These are phyloP conservation scores for Centrocercus urophasianus DNA, from an alignment of 2,113 vertebrate genomes.

Conservation along the genomic window DNA sequence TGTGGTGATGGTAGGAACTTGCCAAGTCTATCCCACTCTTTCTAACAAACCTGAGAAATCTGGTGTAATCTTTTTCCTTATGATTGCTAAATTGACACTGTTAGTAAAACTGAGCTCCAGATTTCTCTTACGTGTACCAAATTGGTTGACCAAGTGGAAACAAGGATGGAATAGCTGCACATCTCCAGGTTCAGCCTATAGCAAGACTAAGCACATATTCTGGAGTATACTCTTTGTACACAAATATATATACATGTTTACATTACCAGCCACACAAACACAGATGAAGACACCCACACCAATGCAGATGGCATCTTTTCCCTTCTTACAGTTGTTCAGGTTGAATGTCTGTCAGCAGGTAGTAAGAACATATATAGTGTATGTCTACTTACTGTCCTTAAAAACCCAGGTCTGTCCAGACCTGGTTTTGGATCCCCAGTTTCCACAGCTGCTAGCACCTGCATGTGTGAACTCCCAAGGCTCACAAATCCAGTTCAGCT, in stretches of 20 bases:
- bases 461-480: not conserved
- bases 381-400: not conserved
- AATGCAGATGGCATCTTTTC: not conserved
- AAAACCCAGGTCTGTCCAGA: not conserved
- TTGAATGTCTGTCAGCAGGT: not conserved
- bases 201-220: not conserved
- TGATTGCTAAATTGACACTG: not conserved
- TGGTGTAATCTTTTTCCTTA: not conserved
- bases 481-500: not conserved
- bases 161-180: not conserved
- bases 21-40: not conserved
- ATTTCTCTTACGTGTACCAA: not conserved
- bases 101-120: not conserved
- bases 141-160: not conserved
- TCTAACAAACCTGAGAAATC: not conserved
- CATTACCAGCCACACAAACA: not conserved
- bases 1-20: not conserved
- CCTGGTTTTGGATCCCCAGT: not conserved
- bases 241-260: not conserved
- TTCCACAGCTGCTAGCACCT: accelerated
- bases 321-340: not conserved
- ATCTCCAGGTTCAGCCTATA: not conserved
- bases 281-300: not conserved
- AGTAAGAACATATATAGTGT: not conserved
- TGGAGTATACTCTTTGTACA: not conserved